Conservation (phyloP, 2,113 vertebrate species). For the Balaenoptera acutorostrata region DNA sequence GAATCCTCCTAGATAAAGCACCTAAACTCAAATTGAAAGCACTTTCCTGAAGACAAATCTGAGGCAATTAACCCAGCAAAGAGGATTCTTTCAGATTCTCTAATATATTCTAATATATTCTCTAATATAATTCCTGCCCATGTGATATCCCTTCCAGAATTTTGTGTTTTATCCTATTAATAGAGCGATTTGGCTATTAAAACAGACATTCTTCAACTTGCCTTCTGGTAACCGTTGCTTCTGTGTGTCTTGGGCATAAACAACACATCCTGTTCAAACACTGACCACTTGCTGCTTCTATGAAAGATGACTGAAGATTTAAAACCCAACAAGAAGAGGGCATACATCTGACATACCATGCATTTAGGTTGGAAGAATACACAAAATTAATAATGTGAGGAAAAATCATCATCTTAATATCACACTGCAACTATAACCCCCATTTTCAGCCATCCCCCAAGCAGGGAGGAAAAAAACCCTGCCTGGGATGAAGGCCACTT, state of each 20-base stretch:
- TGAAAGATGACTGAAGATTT: background rate
- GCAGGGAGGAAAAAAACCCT: background rate
- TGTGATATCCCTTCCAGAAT: conserved; percentile 1
- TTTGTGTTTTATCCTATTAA: background rate
- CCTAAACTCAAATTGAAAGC: background rate
- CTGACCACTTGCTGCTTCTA: conserved; percentile 52
- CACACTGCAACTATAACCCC: background rate
- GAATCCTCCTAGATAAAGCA: background rate
- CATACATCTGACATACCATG: background rate
- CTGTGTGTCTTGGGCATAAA: conserved; percentile 56
- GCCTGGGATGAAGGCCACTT: background rate
- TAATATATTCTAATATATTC: background rate
- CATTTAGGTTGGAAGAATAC: background rate
- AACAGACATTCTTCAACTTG: conserved; percentile 20
- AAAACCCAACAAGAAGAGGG: background rate
- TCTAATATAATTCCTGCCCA: background rate
- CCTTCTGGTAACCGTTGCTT: conserved; percentile 29
- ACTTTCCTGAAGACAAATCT: background rate
- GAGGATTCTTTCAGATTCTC: background rate
- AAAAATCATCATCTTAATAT: background rate
- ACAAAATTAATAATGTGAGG: background rate
- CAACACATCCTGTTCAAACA: conserved; percentile 54
- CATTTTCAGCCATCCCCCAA: background rate
- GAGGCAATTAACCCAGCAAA: background rate
- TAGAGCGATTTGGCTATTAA: conserved; percentile 37